Evolutionary conservation across 2,888 invertebrate species (phyloP), one percentile per base, ranked within the genome.

Genomic region (Epinotia demarniana): DNA sequence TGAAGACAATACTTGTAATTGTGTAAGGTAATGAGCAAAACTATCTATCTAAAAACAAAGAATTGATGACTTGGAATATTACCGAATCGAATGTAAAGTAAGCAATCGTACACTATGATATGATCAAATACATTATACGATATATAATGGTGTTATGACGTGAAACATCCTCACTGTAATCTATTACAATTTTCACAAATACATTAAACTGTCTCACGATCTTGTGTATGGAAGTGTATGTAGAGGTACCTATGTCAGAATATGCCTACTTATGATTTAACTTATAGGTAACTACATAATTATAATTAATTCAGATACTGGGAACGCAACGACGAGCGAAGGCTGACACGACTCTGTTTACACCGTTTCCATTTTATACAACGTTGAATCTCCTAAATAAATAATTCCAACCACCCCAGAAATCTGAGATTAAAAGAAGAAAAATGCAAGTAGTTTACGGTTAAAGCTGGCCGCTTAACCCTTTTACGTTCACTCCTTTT

Each of bases 401-500:
- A 68, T 72, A 68, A 73, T 76, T 58, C 49, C 63, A 58, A 60
- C 75, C 78, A 72, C 77, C 75, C 77, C 73, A 79, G 70, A 77
- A 67, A 75, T 77, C 77, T 76, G 73, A 78, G 79, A 77, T 80
- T 79, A 80, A 79, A 82, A 87, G 89, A 90, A 87, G 88, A 86
- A 87, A 85, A 86, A 84, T 86, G 83, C 85, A 86, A 87, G 87
- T 89, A 87, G 85, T 92, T 91, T 85, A 89, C 90, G 89, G 90
- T 92, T 89, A 89, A 87, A 85, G 86, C 82, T 79, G 78, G 79
- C 80, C 83, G 86, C 88, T 88, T 87, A 92, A 92, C 92, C 92
- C 92, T 90, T 92, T 90, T 86, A 87, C 87, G 86, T 89, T 89
- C 85, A 84, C 86, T 90, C 87, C 86, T 88, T 86, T 87, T 86